Evolutionary conservation across 2,888 invertebrate genomes (phyloP), one percentile per base, ranked within the genome.

Genomic region (Cephus pygmeus): DNA sequence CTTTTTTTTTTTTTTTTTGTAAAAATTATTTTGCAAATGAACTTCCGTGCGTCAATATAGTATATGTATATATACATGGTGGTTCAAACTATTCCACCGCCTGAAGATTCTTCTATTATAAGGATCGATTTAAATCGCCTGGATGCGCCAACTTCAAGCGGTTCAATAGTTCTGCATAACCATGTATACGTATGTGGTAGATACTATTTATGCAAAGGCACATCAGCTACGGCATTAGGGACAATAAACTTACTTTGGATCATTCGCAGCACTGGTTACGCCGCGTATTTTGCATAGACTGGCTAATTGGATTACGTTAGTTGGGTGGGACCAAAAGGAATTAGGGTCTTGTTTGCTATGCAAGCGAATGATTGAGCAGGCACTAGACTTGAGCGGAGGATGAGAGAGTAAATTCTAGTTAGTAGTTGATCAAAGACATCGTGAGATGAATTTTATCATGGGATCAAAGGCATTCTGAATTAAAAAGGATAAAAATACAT

Each of bases 331-430:
- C 79, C 77, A 80, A 81, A 78, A 80, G 79, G 79, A 79, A 81
- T 85, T 83, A 80, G 78, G 76, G 75, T 34, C 75, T 77, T 74
- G 73, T 78, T 82, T 81, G 76, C 79, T 81, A 83, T 83, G 79
- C 80, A 69, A 75, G 76, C 77, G 34, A 76, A 80, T 75, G 77
- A 76, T 73, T 75, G 75, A 79, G 79, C 73, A 75, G 73, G 34
- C 31, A n/a, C 30, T 33, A 40, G 77, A 34, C 78, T 76, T 69
- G 23, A 56, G 23, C 56, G 69, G 78, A 76, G 74, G 76, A 40
- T 69, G 77, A 31, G 31, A 33, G 31, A 23, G 31, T 33, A 15
- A 15, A 6, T 56, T 56, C 36, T 34, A 74, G 74, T 34, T 74
- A 74, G 12, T 34, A 34, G 35, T 23, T 74, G 36, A 34, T 34